phyloP scores from a whole-genome alignment of 2,797 vertebrate species.

The Ispidina lecontei region DNA sequence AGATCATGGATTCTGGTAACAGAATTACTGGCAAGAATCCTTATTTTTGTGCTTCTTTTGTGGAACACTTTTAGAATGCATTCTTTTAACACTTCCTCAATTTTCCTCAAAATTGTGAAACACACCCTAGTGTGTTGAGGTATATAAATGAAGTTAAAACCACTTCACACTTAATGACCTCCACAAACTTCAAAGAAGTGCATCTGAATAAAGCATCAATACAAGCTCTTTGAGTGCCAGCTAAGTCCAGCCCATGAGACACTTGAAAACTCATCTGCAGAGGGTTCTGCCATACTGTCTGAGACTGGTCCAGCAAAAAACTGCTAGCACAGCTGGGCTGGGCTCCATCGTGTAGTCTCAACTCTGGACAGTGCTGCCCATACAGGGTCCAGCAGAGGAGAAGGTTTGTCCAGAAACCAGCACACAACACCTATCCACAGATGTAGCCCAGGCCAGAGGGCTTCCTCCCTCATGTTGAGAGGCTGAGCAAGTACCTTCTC shows the following conservation, averaged over 20 bases:
- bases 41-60: slow-evolving; percentile 19
- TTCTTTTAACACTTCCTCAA: background rate
- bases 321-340: background rate
- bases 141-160: background rate
- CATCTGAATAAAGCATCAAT: background rate
- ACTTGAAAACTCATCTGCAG: background rate
- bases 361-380: background rate
- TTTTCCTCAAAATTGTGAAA: background rate
- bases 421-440: rapidly evolving
- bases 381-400: background rate
- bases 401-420: background rate
- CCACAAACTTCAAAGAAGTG: background rate
- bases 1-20: background rate
- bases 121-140: background rate
- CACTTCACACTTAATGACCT: background rate
- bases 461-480: background rate
- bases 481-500: background rate
- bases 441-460: background rate
- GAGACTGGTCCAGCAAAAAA: background rate
- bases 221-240: background rate
- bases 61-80: background rate
- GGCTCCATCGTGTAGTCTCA: background rate
- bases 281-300: rapidly evolving
- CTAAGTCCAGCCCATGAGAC: background rate
- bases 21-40: slow-evolving; percentile 36